Conservation (phyloP, 2,888 invertebrate species). For the Syritta pipiens region DNA sequence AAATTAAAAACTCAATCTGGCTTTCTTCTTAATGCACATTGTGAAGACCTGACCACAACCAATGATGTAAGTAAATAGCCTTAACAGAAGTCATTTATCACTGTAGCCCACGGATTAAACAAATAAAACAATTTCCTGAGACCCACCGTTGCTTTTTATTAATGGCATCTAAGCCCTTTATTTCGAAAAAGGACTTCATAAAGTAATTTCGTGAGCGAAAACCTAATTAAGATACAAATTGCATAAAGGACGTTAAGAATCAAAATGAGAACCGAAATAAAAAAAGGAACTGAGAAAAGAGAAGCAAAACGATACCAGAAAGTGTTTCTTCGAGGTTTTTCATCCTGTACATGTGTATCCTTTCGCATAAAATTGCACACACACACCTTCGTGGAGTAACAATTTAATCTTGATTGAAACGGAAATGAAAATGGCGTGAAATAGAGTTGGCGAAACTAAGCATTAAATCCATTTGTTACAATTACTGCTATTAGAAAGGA, state of each 20-base stretch:
- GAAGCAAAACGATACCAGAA: neutral
- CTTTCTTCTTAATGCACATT: no score
- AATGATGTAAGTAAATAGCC: no score
- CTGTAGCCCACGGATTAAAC: conserved; percentile 4
- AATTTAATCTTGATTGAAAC: conserved; percentile 56
- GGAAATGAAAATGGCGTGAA: conserved; percentile 62
- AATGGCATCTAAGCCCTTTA: conserved; percentile 1
- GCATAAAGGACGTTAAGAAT: conserved; percentile 15
- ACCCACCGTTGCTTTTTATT: conserved; percentile 3
- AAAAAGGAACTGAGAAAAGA: neutral
- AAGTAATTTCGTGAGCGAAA: conserved; percentile 34
- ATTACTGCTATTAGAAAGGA: conserved; percentile 55
- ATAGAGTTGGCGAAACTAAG: conserved; percentile 55
- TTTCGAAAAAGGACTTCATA: conserved; percentile 4
- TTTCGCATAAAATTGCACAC: conserved; percentile 8
- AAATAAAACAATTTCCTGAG: conserved; percentile 21
- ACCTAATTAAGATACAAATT: conserved; percentile 50
- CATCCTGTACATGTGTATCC: conserved; percentile 11
- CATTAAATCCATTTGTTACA: conserved; percentile 63
- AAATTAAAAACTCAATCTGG: no score
- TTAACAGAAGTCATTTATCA: neutral
- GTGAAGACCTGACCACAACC: no score
- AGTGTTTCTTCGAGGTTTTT: conserved; percentile 7
- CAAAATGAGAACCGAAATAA: conserved; percentile 7
- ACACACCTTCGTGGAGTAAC: conserved; percentile 22